phyloP scores from a whole-genome alignment of 2,797 vertebrate genomes.

The Ambastaia sidthimunki region DNA sequence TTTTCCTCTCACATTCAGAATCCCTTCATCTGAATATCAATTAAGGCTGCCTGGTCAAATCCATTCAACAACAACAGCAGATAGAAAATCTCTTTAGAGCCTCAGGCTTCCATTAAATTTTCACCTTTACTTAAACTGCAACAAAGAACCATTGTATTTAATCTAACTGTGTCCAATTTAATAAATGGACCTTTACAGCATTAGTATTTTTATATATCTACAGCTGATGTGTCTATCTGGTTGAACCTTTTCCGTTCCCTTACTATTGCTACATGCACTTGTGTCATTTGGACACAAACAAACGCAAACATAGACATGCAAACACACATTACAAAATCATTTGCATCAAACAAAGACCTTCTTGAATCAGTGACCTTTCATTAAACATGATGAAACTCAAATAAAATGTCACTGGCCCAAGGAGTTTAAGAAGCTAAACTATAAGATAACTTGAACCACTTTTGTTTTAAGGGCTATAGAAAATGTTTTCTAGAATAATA shows the following conservation, averaged over 20 bases:
- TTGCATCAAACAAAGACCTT: not conserved
- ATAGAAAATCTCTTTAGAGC: conserved; percentile 13
- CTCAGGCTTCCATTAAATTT: not conserved
- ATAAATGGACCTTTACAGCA: not conserved
- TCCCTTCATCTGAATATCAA: conserved; percentile 30
- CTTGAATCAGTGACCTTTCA: not conserved
- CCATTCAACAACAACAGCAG: conserved; percentile 17
- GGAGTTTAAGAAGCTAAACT: no score
- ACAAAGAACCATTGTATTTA: not conserved
- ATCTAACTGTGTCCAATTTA: not conserved
- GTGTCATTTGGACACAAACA: not conserved
- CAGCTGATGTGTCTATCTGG: not conserved
- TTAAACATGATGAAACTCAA: not conserved
- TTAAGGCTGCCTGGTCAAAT: conserved; percentile 25
- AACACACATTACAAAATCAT: no score
- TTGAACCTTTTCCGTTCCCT: not conserved
- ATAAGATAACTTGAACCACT: no score
- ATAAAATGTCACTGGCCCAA: no score
- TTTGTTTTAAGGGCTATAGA: no score
- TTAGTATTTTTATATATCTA: not conserved
- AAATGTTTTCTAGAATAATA: no score
- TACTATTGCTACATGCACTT: not conserved
- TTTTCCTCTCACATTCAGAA: conserved; percentile 34
- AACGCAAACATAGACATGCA: not conserved
- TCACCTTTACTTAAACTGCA: conserved; percentile 14